Percentiles rank a stretch among this genome's conserved stretches.
Evolutionary conservation across 2,113 vertebrate species (phyloP).

Genomic region (Otocyon megalotis): DNA sequence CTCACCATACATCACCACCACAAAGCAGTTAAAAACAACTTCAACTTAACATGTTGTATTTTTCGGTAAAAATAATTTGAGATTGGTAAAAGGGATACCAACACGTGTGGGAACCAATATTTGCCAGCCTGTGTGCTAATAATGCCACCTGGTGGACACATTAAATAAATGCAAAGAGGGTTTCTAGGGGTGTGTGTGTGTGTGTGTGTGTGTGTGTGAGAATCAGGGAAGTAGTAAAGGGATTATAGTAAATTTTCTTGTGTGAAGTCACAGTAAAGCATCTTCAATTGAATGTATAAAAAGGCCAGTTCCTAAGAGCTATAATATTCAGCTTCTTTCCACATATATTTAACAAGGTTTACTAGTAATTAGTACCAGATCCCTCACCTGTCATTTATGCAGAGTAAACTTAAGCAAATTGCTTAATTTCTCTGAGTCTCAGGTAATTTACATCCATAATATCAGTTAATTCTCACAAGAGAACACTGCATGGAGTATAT

Average conservation of each 20-base stretch:
- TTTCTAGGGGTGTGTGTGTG: not conserved
- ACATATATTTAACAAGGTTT: not conserved
- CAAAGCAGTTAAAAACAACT: not conserved
- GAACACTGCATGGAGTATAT: not conserved
- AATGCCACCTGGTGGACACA: slow-evolving; percentile 74
- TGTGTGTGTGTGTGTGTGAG: not conserved
- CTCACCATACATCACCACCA: not conserved
- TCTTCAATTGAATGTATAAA: not conserved
- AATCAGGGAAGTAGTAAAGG: not conserved
- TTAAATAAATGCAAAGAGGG: not conserved
- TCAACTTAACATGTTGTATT: not conserved
- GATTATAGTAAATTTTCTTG: not conserved
- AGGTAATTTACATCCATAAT: not conserved
- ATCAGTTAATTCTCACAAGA: slow-evolving; percentile 30
- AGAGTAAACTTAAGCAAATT: not conserved
- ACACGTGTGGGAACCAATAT: not conserved
- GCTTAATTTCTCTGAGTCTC: slow-evolving; percentile 35
- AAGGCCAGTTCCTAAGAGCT: not conserved
- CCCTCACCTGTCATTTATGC: not conserved
- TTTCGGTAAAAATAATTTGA: not conserved
- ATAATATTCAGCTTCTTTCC: not conserved
- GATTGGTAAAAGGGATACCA: not conserved
- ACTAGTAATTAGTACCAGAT: not conserved
- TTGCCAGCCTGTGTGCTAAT: not conserved
- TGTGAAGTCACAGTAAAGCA: not conserved